Base-by-base conservation (phyloP, 1,140 invertebrate species). In the Lepidurus arcticus region DNA sequence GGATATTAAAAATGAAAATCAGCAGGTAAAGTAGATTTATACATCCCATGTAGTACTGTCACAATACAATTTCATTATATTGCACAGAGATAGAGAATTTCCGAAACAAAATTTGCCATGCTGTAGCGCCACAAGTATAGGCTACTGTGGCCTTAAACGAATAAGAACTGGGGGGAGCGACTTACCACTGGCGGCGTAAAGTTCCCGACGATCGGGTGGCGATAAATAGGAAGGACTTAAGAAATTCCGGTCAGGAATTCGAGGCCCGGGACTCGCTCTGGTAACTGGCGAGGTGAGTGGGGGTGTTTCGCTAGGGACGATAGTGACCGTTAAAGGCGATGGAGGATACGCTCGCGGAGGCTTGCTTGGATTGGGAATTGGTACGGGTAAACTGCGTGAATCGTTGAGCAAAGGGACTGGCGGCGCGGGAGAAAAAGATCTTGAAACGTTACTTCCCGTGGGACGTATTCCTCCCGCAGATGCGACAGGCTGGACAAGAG, bases 131-230 rank as follows among this genome's bases (percentile, higher is more conserved):
- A 4, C 4, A 34, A 34, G 34, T 34, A 34, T 34, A n/a, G n/a
- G n/a, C n/a, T n/a, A 34, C 34, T 0, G 34, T 34, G 34, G 34
- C 34, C 34, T 34, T 34, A 7, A 65, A 65, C 53, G 53, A 16
- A 16, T 7, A 16, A 65, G 16, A 65, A 9, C 6, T 16, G 44
- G 65, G 79, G 42, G 42, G 78, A 80, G 34, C 78, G 73, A 80
- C 80, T 81, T 73, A 76, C 82, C 81, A 80, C 81, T 81, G 53
- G 81, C 80, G 47, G 81, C 79, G 73, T 79, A 76, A 44, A 42
- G 75, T 47, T 78, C 44, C 26, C 78, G 78, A 42, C 76, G 44
- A 42, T 81, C 79, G 76, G 53, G 74, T 13, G 80, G 44, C n/a
- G 78, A 45, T 42, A 74, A 76, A 77, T 45, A 65, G 42, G 81